phyloP scores from a whole-genome alignment of 1,140 invertebrate genomes.

The Schlechtendalia chinensis region DNA sequence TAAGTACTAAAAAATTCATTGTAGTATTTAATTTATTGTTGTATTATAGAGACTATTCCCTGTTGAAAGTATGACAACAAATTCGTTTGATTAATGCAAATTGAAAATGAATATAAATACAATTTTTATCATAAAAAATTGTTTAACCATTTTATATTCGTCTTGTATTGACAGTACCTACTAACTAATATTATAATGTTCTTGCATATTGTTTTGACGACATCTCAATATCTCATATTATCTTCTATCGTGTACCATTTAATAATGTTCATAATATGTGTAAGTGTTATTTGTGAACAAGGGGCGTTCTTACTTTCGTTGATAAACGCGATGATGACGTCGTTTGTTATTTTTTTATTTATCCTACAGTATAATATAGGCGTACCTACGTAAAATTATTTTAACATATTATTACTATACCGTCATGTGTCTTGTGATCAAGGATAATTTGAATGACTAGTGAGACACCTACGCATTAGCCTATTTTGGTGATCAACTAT shows the following conservation, averaged over 20 bases:
- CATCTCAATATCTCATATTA: neutral
- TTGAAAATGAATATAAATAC: neutral
- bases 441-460: neutral
- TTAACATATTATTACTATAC: neutral
- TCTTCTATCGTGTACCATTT: neutral
- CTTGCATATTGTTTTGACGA: neutral
- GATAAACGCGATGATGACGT: neutral
- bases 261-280: neutral
- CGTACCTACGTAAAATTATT: no score
- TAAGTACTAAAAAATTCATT: conserved; percentile 9
- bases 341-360: neutral
- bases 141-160: no score
- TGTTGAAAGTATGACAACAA: neutral
- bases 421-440: neutral
- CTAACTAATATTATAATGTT: no score
- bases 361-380: no score
- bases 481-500: neutral
- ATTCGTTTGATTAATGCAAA: neutral
- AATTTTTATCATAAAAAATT: no score
- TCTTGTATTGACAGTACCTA: no score
- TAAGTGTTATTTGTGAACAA: neutral
- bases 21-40: neutral
- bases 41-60: neutral
- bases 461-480: neutral
- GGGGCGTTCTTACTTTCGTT: neutral